Conservation (phyloP, 2,797 vertebrate genomes). For the Ctenopoma kingsleyae region DNA sequence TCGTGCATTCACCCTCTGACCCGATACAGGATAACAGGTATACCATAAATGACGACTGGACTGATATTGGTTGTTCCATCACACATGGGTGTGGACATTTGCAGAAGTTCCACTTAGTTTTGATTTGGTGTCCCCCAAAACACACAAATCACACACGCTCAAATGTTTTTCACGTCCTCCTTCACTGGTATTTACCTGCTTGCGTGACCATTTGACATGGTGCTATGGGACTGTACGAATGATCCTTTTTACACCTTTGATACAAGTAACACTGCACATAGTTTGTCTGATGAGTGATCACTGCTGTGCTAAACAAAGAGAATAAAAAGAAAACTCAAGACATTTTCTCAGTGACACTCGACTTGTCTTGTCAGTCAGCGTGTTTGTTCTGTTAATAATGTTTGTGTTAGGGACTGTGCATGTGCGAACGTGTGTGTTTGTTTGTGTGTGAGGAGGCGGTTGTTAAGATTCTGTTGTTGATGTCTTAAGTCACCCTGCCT, state of each 20-base stretch:
- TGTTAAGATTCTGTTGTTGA: slow-evolving; percentile 48
- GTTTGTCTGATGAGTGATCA: neutral
- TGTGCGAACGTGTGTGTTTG: slow-evolving; percentile 28
- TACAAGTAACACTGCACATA: neutral
- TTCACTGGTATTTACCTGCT: neutral
- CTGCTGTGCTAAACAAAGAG: slow-evolving; percentile 6
- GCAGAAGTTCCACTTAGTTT: neutral
- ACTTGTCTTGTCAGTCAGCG: slow-evolving; percentile 43
- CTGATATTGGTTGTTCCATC: neutral
- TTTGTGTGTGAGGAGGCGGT: slow-evolving; percentile 3
- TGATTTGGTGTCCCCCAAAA: neutral
- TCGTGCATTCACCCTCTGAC: neutral
- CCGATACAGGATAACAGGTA: neutral
- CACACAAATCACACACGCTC: neutral
- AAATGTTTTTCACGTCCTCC: neutral
- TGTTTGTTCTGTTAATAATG: slow-evolving; percentile 73
- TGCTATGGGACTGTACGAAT: neutral
- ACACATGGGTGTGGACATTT: neutral
- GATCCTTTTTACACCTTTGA: neutral
- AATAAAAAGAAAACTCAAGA: slow-evolving; percentile 13
- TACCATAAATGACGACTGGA: neutral
- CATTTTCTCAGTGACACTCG: slow-evolving; percentile 41
- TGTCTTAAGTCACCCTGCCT: slow-evolving; percentile 50
- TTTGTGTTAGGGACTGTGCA: slow-evolving; percentile 60
- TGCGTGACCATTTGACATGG: neutral